A percentile compares a stretch with the other conserved stretches of the same genome.
Conservation (phyloP, 2,113 vertebrate genomes). For the Rhagologus leucostigma region DNA sequence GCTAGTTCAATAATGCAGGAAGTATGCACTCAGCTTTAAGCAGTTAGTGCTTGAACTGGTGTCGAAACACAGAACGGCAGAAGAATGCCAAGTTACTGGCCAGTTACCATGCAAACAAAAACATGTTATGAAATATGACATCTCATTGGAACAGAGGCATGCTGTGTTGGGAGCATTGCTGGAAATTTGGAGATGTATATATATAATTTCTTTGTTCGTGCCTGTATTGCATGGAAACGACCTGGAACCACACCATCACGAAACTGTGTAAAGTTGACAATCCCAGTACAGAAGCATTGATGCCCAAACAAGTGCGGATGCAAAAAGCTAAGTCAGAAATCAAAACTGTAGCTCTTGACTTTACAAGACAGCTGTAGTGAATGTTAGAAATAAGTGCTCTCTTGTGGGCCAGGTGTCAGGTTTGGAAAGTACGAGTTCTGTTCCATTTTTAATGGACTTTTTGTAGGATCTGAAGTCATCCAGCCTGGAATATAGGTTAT, state of each 20-base stretch:
- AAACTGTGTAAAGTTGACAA: not conserved
- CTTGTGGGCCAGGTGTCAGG: not conserved
- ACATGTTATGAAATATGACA: slow-evolving; percentile 41
- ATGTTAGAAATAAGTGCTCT: not conserved
- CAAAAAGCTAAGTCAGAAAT: not conserved
- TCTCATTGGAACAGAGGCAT: not conserved
- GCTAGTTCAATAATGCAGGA: not conserved
- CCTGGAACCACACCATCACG: not conserved
- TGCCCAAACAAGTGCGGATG: not conserved
- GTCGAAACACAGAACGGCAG: not conserved
- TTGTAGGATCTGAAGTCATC: not conserved
- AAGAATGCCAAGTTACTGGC: slow-evolving; percentile 43
- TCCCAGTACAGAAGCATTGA: not conserved
- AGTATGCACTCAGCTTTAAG: not conserved
- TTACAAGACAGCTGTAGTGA: not conserved
- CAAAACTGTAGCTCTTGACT: not conserved
- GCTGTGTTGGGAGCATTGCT: not conserved
- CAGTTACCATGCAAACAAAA: slow-evolving; percentile 61
- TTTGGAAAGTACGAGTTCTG: not conserved
- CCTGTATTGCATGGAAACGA: not conserved
- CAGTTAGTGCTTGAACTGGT: not conserved
- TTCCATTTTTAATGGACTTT: not conserved
- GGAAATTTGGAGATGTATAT: not conserved
- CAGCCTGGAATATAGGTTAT: not conserved
- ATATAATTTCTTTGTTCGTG: not conserved